Percentiles rank a stretch among this genome's conserved stretches.
Evolutionary conservation across 1,140 invertebrate species (phyloP).

Genomic region (Meloidogyne exigua): DNA sequence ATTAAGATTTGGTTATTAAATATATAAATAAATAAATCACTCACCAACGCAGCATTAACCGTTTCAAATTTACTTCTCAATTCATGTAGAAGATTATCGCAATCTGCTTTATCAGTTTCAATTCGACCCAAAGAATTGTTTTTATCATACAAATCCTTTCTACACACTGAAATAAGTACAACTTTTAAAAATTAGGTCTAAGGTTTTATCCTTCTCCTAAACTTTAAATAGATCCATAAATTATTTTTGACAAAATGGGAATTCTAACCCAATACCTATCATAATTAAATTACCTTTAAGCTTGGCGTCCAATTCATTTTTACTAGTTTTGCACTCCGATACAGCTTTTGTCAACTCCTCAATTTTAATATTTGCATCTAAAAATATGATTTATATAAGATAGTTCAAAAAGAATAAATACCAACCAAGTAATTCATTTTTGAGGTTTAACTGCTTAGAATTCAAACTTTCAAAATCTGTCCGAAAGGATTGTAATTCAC

Average conservation of each 20-base stretch:
- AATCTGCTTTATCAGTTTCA: neutral
- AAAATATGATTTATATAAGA: neutral
- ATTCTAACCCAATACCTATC: too few species aligned
- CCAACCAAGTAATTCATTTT: slow-evolving; percentile 9
- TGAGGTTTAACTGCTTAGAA: neutral
- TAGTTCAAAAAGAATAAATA: neutral
- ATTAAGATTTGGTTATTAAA: too few species aligned
- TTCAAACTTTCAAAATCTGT: slow-evolving; percentile 10
- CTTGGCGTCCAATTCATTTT: neutral
- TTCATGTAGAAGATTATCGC: neutral
- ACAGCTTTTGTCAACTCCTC: neutral
- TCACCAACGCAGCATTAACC: neutral
- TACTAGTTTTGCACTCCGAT: neutral
- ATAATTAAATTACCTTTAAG: neutral
- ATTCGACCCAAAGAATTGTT: neutral
- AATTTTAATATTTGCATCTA: slow-evolving; percentile 14
- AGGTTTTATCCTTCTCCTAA: too few species aligned
- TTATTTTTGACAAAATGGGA: too few species aligned
- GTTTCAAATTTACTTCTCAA: neutral
- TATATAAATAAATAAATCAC: neutral
- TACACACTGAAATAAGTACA: neutral
- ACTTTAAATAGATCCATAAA: too few species aligned
- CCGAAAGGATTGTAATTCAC: slow-evolving; percentile 13
- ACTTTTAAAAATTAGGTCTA: too few species aligned
- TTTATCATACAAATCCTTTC: slow-evolving; percentile 5